Conservation (phyloP, 2,888 invertebrate genomes). For the Pheosia gnoma region DNA sequence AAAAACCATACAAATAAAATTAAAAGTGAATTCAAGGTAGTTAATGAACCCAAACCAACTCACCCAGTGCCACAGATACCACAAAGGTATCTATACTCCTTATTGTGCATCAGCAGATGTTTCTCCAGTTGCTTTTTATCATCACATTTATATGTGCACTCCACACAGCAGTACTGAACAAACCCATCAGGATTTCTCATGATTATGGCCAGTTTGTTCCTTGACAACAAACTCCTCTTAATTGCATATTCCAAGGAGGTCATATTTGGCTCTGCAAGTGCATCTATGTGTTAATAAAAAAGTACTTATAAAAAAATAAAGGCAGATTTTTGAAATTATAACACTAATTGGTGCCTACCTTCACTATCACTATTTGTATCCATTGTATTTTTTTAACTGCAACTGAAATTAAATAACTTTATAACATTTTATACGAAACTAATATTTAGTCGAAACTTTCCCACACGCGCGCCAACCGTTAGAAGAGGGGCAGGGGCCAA, state of each 20-base stretch:
- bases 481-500: constrained; percentile 44
- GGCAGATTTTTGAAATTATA: constrained; percentile 8
- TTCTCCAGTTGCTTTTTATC: constrained; percentile 89
- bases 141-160: constrained; percentile 89
- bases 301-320: constrained; percentile 14
- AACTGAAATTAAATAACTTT: constrained; percentile 22
- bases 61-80: constrained; percentile 90
- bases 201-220: constrained; percentile 90
- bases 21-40: background rate
- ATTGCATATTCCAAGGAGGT: constrained; percentile 54
- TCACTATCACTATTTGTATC: constrained; percentile 32
- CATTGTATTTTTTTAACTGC: constrained; percentile 14
- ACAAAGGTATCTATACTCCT: constrained; percentile 89
- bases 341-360: constrained; percentile 8
- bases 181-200: constrained; percentile 87
- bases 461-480: constrained; percentile 51
- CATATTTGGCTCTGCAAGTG: constrained; percentile 34
- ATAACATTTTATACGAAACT: constrained; percentile 8
- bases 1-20: background rate
- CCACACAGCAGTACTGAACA: constrained; percentile 89
- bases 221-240: constrained; percentile 80
- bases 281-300: background rate
- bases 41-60: constrained; percentile 28
- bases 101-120: constrained; percentile 89
- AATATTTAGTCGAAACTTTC: constrained; percentile 35